A percentile compares a stretch with the other conserved stretches of the same genome.
Conservation (phyloP, 2,797 vertebrate species). For the Poecilia gillii region DNA sequence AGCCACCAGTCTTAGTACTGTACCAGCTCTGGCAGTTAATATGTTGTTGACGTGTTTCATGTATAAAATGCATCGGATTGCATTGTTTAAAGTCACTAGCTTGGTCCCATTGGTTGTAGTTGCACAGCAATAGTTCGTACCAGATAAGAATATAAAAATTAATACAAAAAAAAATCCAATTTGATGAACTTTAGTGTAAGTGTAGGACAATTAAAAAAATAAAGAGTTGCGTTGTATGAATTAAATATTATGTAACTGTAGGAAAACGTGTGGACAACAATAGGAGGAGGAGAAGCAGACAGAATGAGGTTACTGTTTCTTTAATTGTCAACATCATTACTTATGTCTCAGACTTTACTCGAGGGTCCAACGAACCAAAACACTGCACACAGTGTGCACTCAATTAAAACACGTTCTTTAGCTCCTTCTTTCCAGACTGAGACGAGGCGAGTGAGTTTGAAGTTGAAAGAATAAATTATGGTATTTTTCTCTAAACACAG, state of each 20-base stretch:
- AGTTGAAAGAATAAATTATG: slow-evolving; percentile 10
- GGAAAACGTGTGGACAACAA: neutral
- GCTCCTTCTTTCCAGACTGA: neutral
- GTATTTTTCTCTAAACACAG: neutral
- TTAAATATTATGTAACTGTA: neutral
- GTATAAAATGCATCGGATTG: neutral
- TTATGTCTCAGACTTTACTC: neutral
- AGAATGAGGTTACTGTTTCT: neutral
- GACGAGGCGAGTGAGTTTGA: neutral
- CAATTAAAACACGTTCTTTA: slow-evolving; percentile 13
- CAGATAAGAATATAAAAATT: neutral
- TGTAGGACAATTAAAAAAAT: neutral
- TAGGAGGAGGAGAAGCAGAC: neutral
- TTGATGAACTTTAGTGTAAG: neutral
- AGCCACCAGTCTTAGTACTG: neutral
- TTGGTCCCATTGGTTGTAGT: neutral
- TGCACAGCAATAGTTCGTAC: neutral
- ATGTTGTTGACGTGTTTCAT: neutral
- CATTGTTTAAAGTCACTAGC: neutral
- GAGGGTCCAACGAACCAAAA: neutral
- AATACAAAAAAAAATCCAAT: neutral
- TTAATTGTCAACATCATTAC: neutral
- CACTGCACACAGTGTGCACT: neutral
- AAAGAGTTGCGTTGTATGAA: neutral
- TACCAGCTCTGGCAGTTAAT: neutral